Evolutionary conservation across 2,888 invertebrate species (phyloP).

Genomic region (Galeopsomyia nigrocyanea): DNA sequence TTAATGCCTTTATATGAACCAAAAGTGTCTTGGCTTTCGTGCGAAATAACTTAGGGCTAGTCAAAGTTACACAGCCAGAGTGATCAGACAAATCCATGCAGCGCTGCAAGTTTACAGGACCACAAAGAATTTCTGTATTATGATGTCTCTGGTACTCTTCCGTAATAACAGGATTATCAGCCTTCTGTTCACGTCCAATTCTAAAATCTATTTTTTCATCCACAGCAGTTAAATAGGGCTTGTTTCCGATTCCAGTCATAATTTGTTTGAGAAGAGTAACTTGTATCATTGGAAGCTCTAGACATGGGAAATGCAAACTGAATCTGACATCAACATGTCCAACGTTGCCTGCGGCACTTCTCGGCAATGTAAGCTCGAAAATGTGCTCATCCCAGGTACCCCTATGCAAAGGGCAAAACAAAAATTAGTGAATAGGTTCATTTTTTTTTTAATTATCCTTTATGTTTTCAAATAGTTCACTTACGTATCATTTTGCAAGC

Average conservation of each 20-base stretch:
- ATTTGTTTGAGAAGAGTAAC: constrained; percentile 80
- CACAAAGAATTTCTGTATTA: constrained; percentile 91
- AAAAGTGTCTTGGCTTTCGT: constrained; percentile 84
- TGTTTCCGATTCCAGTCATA: constrained; percentile 76
- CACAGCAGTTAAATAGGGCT: constrained; percentile 67
- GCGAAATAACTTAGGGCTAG: constrained; percentile 87
- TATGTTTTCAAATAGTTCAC: constrained; percentile 48
- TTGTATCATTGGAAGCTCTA: constrained; percentile 84
- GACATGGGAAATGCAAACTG: constrained; percentile 82
- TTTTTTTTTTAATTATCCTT: neutral
- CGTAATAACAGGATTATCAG: constrained; percentile 82
- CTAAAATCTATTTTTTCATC: constrained; percentile 71
- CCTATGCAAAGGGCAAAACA: constrained; percentile 43
- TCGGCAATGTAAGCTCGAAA: constrained; percentile 88
- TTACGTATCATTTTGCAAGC: constrained; percentile 86
- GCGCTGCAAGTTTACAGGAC: constrained; percentile 85
- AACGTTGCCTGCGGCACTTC: constrained; percentile 76
- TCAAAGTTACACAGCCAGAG: constrained; percentile 86
- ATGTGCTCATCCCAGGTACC: constrained; percentile 95
- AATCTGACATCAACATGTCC: constrained; percentile 94
- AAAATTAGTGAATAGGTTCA: neutral
- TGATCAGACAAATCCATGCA: constrained; percentile 89
- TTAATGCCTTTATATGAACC: constrained; percentile 82
- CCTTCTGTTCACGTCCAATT: constrained; percentile 62
- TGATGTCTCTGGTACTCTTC: constrained; percentile 88